Evolutionary conservation across 2,888 invertebrate genomes (phyloP), one percentile per base, ranked within the genome.

Genomic region (Laothoe populi): DNA sequence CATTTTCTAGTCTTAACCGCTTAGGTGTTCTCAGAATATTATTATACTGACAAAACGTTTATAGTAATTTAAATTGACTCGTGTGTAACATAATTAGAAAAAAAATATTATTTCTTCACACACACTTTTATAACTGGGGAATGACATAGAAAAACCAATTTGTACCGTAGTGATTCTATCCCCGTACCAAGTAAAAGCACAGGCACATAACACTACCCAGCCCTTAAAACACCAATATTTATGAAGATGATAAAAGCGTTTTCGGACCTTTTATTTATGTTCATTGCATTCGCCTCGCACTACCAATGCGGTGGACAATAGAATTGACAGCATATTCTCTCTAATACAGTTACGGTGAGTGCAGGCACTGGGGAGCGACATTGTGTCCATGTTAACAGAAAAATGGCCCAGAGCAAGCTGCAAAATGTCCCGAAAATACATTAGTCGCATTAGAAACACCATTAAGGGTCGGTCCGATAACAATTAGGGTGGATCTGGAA

Each of bases 391-490:
- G 87, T 87, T 86, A 86, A 92, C 85, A 90, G 87, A 92, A 90
- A 90, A 91, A 90, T 89, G 84, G 86, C 90, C 87, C 76, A 79
- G 82, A 86, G 92, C 91, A 89, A 88, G 90, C 92, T 92, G 92
- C 91, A 91, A 88, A 92, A 91, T 92, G 92, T 92, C 89, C 87
- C 89, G 79, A 90, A 92, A 92, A 90, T 88, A 90, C 91, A 92
- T 92, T 92, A 92, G 88, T 74, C 82, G 90, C 91, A 92, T 92
- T 91, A 91, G 91, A 91, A 88, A 87, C 84, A 87, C 88, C 88
- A 89, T 90, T 89, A 91, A 86, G 90, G 90, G 89, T 84, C 82
- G 84, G 75, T 75, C 88, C 88, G 88, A 90, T 90, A 90, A 90
- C 90, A 92, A 92, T 91, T 91, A 92, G 90, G 90, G 92, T 89